Percentiles rank a stretch among this genome's conserved stretches.
phyloP scores from a whole-genome alignment of 2,113 vertebrate species.

The Aythya baeri region DNA sequence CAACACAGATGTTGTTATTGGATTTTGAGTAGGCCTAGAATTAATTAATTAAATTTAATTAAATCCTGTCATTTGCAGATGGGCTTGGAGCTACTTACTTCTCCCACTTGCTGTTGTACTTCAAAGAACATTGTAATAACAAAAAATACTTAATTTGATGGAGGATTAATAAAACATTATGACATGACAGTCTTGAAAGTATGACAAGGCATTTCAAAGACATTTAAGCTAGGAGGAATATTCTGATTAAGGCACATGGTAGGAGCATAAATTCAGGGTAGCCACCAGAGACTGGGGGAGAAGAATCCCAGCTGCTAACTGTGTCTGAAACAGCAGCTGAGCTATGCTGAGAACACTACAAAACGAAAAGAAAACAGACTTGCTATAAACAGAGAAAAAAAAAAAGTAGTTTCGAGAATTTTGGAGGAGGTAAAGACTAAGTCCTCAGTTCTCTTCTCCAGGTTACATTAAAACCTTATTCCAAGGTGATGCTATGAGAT shows the following conservation, averaged over 20 bases:
- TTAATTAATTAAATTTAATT: background rate
- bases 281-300: no score
- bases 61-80: background rate
- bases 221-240: background rate
- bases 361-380: accelerated
- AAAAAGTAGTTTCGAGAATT: background rate
- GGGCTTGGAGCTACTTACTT: background rate
- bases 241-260: background rate
- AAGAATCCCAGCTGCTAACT: background rate
- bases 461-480: background rate
- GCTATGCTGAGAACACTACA: background rate
- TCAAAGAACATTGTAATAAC: background rate
- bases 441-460: background rate
- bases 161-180: background rate
- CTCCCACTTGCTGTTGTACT: background rate
- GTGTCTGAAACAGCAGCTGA: background rate
- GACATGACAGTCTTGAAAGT: background rate
- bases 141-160: background rate
- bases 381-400: background rate
- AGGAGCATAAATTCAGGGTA: background rate
- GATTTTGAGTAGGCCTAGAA: background rate
- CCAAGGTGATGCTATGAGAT: background rate
- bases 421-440: background rate
- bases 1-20: background rate
- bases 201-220: background rate